Conservation (phyloP, 2,797 vertebrate genomes). For the Acipenser transmontanus region DNA sequence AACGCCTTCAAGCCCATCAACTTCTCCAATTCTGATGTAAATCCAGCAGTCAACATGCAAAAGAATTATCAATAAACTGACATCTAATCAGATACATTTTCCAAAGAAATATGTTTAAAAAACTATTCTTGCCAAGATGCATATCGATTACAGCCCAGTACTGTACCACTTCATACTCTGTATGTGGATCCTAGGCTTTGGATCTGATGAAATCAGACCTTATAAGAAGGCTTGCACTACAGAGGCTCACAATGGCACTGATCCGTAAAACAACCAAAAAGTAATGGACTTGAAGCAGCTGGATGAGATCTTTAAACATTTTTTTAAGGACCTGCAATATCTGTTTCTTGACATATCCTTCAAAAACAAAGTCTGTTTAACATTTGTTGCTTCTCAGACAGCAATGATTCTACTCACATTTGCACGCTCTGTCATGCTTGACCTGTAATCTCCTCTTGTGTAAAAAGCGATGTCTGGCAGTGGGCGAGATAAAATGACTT, state of each 20-base stretch:
- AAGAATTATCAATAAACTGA: too few species aligned
- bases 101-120: too few species aligned
- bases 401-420: neutral
- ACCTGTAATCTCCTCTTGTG: neutral
- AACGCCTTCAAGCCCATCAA: too few species aligned
- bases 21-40: too few species aligned
- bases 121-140: too few species aligned
- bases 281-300: conserved; percentile 50
- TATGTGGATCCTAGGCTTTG: conserved; percentile 99
- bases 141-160: too few species aligned
- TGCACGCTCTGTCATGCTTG: neutral
- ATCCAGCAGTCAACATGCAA: too few species aligned
- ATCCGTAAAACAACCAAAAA: conserved; percentile 99
- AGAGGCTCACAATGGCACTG: conserved; percentile 98
- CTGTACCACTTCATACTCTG: too few species aligned
- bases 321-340: conserved; percentile 2
- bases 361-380: neutral
- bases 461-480: neutral
- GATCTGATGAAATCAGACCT: conserved; percentile 94
- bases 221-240: conserved; percentile 98
- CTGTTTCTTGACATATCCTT: too few species aligned
- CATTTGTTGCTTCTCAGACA: neutral
- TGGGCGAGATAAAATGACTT: neutral
- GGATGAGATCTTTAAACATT: conserved; percentile 15
- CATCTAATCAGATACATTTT: too few species aligned